phyloP scores from a whole-genome alignment of 2,888 invertebrate species.

The Drosophila borborema region DNA sequence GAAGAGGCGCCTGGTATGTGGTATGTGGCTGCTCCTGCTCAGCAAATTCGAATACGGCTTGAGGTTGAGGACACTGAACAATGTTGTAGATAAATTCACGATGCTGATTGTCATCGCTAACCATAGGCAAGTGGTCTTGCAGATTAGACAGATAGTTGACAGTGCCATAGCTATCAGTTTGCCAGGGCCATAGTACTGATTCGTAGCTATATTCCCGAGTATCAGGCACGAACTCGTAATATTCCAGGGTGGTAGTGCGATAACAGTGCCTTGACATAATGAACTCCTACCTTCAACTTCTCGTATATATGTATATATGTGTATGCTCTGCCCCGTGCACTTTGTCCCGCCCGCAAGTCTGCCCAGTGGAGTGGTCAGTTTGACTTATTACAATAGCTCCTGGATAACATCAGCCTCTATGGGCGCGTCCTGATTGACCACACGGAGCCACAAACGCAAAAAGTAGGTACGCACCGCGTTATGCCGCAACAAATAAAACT shows the following conservation, averaged over 20 bases:
- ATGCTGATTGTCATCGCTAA: slow-evolving; percentile 18
- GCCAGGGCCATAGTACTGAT: slow-evolving; percentile 24
- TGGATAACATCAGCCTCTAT: slow-evolving; percentile 35
- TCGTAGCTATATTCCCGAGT: slow-evolving; percentile 50
- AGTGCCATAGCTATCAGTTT: slow-evolving; percentile 56
- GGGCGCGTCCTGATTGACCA: slow-evolving; percentile 72
- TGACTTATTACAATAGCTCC: neutral
- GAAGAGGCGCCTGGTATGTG: neutral
- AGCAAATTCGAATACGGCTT: slow-evolving; percentile 14
- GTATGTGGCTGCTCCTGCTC: slow-evolving; percentile 5
- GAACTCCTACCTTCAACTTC: neutral
- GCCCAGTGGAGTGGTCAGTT: neutral
- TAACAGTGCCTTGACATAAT: slow-evolving; percentile 48
- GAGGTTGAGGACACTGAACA: slow-evolving; percentile 15
- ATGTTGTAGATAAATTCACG: slow-evolving; percentile 28
- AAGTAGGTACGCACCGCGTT: slow-evolving; percentile 75
- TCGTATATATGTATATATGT: neutral
- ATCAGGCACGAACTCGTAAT: slow-evolving; percentile 73
- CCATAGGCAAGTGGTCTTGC: slow-evolving; percentile 54
- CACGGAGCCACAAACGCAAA: slow-evolving; percentile 72
- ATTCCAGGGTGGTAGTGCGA: slow-evolving; percentile 49
- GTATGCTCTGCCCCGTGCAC: slow-evolving; percentile 3
- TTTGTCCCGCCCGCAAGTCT: neutral
- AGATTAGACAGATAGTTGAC: slow-evolving; percentile 64
- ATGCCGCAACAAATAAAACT: slow-evolving; percentile 79